Percentiles rank a stretch among this genome's conserved stretches.
Conservation (phyloP, 2,888 invertebrate species). For the Sericinus montela region DNA sequence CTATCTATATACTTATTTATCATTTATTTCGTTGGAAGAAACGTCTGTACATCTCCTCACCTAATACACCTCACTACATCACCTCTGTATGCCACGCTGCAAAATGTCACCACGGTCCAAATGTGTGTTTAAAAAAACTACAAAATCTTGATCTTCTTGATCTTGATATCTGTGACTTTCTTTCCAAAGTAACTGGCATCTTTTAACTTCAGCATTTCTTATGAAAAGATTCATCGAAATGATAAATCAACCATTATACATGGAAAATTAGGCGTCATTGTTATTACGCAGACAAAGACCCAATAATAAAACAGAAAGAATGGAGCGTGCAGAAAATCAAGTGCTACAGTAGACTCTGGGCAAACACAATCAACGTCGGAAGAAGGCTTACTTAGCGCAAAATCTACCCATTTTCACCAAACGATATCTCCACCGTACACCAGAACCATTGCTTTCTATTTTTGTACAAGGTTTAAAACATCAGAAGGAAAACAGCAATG, state of each 20-base stretch:
- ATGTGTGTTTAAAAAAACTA: no score
- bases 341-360: slow-evolving; percentile 46
- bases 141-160: no score
- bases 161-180: no score
- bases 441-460: not conserved
- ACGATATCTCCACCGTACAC: not conserved
- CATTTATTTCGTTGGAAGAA: no score
- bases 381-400: slow-evolving; percentile 24
- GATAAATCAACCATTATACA: not conserved
- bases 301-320: slow-evolving; percentile 18
- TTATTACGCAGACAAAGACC: slow-evolving; percentile 13
- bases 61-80: no score
- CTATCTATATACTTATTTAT: no score
- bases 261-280: slow-evolving; percentile 12
- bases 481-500: slow-evolving; percentile 2
- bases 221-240: no score
- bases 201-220: no score
- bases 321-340: slow-evolving; percentile 46
- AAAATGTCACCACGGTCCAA: no score
- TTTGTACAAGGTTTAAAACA: not conserved
- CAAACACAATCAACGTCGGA: slow-evolving; percentile 34
- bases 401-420: slow-evolving; percentile 1
- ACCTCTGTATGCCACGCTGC: no score
- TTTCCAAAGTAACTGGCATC: no score
- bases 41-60: no score